Evolutionary conservation across 64 coral and sea anemone genomes (phyloP), one percentile per base, ranked within the genome.

Genomic region (Stichodactyla mertensii): DNA sequence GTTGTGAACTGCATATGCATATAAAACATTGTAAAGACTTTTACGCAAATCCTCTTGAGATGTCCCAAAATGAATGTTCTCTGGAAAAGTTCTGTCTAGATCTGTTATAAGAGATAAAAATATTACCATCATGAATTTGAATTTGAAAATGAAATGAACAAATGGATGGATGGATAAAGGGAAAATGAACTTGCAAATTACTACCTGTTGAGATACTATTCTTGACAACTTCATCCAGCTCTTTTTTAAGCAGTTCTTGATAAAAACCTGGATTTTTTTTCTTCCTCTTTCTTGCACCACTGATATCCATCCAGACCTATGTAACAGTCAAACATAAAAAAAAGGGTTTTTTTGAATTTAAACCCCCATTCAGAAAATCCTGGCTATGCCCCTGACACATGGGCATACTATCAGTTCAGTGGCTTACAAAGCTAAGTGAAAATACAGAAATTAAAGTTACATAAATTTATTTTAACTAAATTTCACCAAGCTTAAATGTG

Each of bases 61-160:
- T n/a, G 89, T 82, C 51, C 79, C 77, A 86, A 99, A 99, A 55
- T 92, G 86, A 77, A 99, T 92, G 61, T 99, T 99, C 70, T 99
- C 97, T 86, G 97, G 97, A 54, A 99, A 99, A 71, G 97, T 99
- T 51, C 97, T 77, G 52, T 95, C 93, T 74, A 99, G 90, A 88
- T 99, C 97, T 99, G 66, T 6, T 52, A 54, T 71, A 87, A 83
- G 23, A 51, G 54, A 8, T 13, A 80, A 8, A 66, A 23, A 59
- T n/a, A 8, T 66, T 20, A 22, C 19, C 22, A 7, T 66, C 10
- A 66, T 66, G 8, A n/a, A 7, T n/a, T 12, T 66, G 20, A 66
- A 66, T n/a, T 66, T 12, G 6, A 66, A 61, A 66, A 66, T 66
- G 8, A 62, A 62, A 26, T 71, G 20, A 23, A 26, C 7, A 26